Base-by-base conservation (phyloP, 2,113 vertebrate genomes). In the Loxodonta africana region DNA sequence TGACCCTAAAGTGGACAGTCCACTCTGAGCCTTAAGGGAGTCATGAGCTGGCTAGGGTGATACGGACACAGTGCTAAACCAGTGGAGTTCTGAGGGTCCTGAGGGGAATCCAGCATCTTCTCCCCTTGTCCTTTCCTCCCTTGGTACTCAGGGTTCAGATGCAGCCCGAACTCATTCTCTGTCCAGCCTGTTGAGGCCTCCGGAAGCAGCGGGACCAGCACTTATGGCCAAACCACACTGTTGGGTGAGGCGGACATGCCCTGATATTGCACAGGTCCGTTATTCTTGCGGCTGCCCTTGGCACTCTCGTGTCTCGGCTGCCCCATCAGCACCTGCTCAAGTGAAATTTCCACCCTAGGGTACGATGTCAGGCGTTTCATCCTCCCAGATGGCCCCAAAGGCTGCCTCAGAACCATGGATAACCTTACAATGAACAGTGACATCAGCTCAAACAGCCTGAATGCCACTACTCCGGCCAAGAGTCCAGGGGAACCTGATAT, bases 241-340 rank as follows among this genome's bases (percentile, higher is more conserved):
- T 17, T 26, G 74, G 20, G 30, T 0, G n/a, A 28, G 60, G 28
- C 28, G 3, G 15, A 8, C 2, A 0, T 4, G 53, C 53, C 28
- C 44, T 20, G 15, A 44, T 6, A 28, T 10, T 25, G 4, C 44
- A 9, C 0, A 2, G 33, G 0, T 17, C 60, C 71, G 7, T 48
- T 0, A 0, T 18, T 2, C 63, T 80, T 26, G 8, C 28, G 53
- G 83, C 82, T 21, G 26, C 41, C 6, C 10, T 20, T 15, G 30
- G 65, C 14, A 74, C 78, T 17, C 20, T 73, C 65, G 8, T 65
- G 63, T 62, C 63, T 65, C 23, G 7, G 76, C 8, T 37, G 26
- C 18, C 44, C 14, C 20, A 21, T 33, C 3, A 5, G 48, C 74
- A 85, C 14, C 28, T 41, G 48, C 44, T 48, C 6, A 25, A 86